Evolutionary conservation across 2,888 invertebrate species (phyloP).

Genomic region (Morinoia aosen): DNA sequence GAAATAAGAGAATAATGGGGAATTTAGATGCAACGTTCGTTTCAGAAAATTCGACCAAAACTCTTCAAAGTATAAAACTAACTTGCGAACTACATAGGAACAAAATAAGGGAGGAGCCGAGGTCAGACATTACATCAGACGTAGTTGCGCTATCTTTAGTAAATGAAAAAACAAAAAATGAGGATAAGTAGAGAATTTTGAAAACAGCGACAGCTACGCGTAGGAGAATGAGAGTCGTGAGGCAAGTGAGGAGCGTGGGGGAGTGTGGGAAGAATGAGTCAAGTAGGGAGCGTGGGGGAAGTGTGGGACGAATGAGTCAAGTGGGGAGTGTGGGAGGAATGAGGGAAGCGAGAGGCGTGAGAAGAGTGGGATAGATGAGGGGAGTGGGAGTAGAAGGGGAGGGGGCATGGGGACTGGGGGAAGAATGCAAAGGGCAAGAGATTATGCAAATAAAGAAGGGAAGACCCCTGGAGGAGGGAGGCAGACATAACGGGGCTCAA

Average conservation of each 20-base stretch:
- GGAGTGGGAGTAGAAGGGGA: slow-evolving; percentile 47
- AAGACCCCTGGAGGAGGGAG: neutral
- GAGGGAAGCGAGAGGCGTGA: neutral
- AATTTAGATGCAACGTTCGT: too few species aligned
- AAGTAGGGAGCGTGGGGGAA: neutral
- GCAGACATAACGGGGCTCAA: neutral
- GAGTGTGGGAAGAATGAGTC: neutral
- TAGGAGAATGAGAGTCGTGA: neutral
- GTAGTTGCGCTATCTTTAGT: too few species aligned
- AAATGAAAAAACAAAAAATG: too few species aligned
- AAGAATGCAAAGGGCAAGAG: slow-evolving; percentile 30
- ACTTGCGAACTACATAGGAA: too few species aligned
- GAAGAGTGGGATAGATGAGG: too few species aligned
- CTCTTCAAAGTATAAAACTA: too few species aligned
- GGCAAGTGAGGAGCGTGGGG: neutral
- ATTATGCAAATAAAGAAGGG: slow-evolving; percentile 52
- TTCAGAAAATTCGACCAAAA: too few species aligned
- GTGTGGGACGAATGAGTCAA: neutral
- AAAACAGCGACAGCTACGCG: neutral
- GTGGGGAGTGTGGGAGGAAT: neutral
- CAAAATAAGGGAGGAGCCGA: too few species aligned
- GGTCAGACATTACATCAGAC: too few species aligned
- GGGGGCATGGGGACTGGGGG: neutral
- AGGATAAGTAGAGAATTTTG: neutral
- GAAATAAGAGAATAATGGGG: too few species aligned